These are phyloP conservation scores for Poecilia velifera DNA, from an alignment of 2,797 vertebrate genomes.

Conservation along the genomic window DNA sequence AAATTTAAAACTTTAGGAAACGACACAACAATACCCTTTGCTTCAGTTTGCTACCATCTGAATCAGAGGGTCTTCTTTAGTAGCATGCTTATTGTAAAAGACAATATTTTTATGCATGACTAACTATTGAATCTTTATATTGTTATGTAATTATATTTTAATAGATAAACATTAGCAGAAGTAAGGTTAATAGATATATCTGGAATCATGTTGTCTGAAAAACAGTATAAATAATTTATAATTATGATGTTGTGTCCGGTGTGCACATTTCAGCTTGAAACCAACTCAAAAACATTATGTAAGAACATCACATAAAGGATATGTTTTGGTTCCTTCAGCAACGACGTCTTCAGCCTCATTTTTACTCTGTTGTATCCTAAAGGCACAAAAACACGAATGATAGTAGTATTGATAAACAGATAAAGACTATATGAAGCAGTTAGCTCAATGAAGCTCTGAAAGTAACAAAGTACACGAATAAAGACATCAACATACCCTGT, in stretches of 20 bases:
- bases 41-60: neutral
- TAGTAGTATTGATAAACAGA: neutral
- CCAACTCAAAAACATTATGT: neutral
- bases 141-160: neutral
- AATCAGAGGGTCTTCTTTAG: neutral
- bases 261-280: neutral
- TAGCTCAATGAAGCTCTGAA: neutral
- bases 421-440: neutral
- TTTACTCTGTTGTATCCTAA: slow-evolving; percentile 39
- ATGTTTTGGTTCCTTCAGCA: slow-evolving; percentile 96
- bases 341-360: slow-evolving; percentile 95
- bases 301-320: slow-evolving; percentile 84
- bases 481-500: slow-evolving; percentile 19
- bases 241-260: neutral
- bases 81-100: neutral
- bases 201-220: neutral
- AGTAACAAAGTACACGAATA: neutral
- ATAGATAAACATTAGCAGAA: neutral
- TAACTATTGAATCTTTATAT: neutral
- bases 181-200: neutral
- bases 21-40: neutral
- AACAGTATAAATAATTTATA: neutral
- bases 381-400: slow-evolving; percentile 16
- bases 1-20: neutral
- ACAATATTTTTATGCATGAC: neutral